These are phyloP conservation scores for Myotis yumanensis DNA, from an alignment of 2,113 vertebrate species.

Conservation along the genomic window DNA sequence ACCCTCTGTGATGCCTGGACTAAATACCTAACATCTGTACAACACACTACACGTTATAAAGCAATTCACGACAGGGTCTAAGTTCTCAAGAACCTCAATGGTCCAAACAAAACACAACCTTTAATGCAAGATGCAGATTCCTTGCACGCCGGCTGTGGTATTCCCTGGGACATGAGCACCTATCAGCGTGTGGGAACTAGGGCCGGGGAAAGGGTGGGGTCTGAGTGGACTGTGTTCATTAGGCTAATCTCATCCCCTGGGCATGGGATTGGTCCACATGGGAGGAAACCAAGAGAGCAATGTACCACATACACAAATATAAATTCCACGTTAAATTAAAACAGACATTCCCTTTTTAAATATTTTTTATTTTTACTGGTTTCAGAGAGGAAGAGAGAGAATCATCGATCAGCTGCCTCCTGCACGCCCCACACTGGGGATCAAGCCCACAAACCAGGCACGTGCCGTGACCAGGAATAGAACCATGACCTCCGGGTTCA, in stretches of 20 bases:
- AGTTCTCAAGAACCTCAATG: background rate
- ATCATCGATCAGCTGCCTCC: too few relatives aligned
- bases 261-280: accelerated
- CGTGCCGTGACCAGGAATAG: too few relatives aligned
- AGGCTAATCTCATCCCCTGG: background rate
- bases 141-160: accelerated
- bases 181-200: accelerated
- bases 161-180: accelerated
- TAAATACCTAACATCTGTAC: accelerated
- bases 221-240: accelerated
- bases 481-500: too few relatives aligned
- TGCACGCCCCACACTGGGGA: too few relatives aligned
- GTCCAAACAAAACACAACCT: background rate
- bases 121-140: background rate
- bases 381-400: too few relatives aligned
- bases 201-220: background rate
- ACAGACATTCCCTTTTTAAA: too few relatives aligned
- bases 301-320: accelerated
- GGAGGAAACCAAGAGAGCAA: background rate
- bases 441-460: too few relatives aligned
- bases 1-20: background rate
- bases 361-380: too few relatives aligned
- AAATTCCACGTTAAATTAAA: accelerated
- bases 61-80: background rate
- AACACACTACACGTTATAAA: background rate